phyloP scores from a whole-genome alignment of 2,113 vertebrate genomes.

The Orthonyx spaldingii region DNA sequence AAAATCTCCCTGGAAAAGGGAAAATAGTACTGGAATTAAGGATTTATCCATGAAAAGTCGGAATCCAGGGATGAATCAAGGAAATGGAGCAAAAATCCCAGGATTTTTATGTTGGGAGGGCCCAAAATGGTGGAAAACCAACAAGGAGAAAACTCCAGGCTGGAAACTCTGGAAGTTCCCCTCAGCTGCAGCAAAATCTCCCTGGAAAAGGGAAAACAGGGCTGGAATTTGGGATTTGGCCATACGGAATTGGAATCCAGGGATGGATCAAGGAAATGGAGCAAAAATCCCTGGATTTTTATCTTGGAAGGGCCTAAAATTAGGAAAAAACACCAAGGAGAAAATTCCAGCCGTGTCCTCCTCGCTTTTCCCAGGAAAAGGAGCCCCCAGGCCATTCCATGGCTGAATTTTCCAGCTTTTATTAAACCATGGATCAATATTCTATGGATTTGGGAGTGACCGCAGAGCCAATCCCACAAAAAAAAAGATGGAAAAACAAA shows the following conservation, averaged over 20 bases:
- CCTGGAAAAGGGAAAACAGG: background rate
- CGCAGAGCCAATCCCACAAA: background rate
- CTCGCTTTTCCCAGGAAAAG: background rate
- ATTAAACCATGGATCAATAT: fast-evolving
- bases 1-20: conserved; percentile 72
- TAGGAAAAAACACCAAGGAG: fast-evolving
- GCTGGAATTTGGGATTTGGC: fast-evolving
- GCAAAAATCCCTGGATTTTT: fast-evolving
- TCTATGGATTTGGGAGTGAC: fast-evolving
- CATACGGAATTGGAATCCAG: fast-evolving
- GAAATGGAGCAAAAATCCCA: background rate
- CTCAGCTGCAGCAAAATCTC: background rate
- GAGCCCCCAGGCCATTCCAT: fast-evolving
- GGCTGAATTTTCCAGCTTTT: fast-evolving
- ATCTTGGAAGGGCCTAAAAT: fast-evolving
- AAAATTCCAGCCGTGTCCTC: background rate
- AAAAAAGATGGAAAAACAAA: fast-evolving
- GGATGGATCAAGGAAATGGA: background rate
- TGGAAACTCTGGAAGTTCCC: background rate
- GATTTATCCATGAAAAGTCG: fast-evolving
- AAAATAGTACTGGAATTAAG: fast-evolving
- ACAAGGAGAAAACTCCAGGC: background rate
- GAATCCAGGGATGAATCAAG: fast-evolving
- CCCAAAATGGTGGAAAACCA: fast-evolving
- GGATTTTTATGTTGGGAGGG: background rate